These are phyloP conservation scores for Epirrita christyi DNA, from an alignment of 2,888 invertebrate genomes.

Conservation along the genomic window DNA sequence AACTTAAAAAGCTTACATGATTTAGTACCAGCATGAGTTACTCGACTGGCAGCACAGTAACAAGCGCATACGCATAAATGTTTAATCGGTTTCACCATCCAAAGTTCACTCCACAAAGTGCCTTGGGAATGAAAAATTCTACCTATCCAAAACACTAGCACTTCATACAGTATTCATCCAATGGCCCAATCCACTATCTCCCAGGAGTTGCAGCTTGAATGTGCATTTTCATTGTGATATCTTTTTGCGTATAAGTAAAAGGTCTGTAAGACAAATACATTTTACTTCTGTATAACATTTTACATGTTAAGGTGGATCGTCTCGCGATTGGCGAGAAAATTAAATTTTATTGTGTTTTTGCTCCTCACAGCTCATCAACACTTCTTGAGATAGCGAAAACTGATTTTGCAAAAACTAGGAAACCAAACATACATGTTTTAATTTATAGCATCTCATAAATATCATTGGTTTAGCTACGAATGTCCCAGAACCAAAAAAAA, in stretches of 20 bases:
- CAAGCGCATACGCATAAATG: slow-evolving; percentile 34
- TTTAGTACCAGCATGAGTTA: slow-evolving; percentile 12
- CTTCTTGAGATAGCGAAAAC: no score
- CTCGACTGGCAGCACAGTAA: slow-evolving; percentile 18
- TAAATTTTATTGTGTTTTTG: no score
- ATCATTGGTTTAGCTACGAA: no score
- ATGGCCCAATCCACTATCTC: slow-evolving; percentile 51
- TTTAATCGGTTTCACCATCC: slow-evolving; percentile 35
- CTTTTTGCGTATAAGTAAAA: not conserved
- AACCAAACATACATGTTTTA: no score
- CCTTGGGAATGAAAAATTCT: slow-evolving; percentile 46
- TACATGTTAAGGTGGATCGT: no score
- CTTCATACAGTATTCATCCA: slow-evolving; percentile 53
- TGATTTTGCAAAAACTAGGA: no score
- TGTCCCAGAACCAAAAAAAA: no score
- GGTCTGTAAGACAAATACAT: slow-evolving; percentile 9
- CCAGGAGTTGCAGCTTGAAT: slow-evolving; percentile 36
- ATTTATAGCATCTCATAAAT: no score
- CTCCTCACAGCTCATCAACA: no score
- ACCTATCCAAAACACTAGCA: slow-evolving; percentile 38
- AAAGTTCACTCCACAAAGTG: slow-evolving; percentile 31
- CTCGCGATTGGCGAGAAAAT: no score
- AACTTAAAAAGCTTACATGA: slow-evolving; percentile 20
- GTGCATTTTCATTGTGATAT: slow-evolving; percentile 43
- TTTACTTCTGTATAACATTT: not conserved